These are phyloP conservation scores for Catostylus mosaicus DNA, from an alignment of 30 jellyfish, hydroid and myxozoan genomes.

Conservation along the genomic window DNA sequence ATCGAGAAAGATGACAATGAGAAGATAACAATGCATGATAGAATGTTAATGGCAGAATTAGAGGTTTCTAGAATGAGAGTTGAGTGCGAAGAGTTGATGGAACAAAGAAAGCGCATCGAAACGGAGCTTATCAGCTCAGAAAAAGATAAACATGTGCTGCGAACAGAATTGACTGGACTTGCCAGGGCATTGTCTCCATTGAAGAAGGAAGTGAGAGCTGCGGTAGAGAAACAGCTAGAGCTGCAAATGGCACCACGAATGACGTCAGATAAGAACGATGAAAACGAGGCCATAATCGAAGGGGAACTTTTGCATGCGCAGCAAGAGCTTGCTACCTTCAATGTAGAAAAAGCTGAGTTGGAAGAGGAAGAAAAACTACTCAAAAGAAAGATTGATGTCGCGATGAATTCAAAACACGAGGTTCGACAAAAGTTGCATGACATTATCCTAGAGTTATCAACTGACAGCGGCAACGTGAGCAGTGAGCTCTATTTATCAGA, in stretches of 20 bases:
- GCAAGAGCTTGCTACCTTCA: slow-evolving; percentile 77
- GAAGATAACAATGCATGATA: slow-evolving; percentile 81
- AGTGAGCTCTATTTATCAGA: slow-evolving; percentile 15
- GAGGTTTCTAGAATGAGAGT: slow-evolving; percentile 91
- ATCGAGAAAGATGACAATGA: slow-evolving; percentile 66
- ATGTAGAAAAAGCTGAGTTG: slow-evolving; percentile 79
- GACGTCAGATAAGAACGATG: slow-evolving; percentile 11
- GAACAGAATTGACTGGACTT: slow-evolving; percentile 85
- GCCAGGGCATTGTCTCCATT: slow-evolving; percentile 98
- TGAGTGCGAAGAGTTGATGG: slow-evolving; percentile 73
- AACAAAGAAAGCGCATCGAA: slow-evolving; percentile 75
- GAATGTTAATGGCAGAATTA: slow-evolving; percentile 96
- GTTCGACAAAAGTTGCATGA: slow-evolving; percentile 75
- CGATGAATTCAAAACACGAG: slow-evolving; percentile 55
- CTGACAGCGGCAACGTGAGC: slow-evolving; percentile 62
- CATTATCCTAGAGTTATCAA: slow-evolving; percentile 69
- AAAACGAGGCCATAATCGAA: slow-evolving; percentile 33
- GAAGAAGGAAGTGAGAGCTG: slow-evolving; percentile 91
- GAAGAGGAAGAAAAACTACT: slow-evolving; percentile 71
- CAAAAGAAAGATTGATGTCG: slow-evolving; percentile 56
- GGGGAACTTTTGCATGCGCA: slow-evolving; percentile 63
- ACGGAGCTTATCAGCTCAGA: slow-evolving; percentile 82
- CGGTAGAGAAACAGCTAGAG: slow-evolving; percentile 73
- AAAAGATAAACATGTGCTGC: slow-evolving; percentile 68
- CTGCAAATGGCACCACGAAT: slow-evolving; percentile 44